Base-by-base conservation (phyloP, 2,113 vertebrate species). In the Vulpes lagopus region DNA sequence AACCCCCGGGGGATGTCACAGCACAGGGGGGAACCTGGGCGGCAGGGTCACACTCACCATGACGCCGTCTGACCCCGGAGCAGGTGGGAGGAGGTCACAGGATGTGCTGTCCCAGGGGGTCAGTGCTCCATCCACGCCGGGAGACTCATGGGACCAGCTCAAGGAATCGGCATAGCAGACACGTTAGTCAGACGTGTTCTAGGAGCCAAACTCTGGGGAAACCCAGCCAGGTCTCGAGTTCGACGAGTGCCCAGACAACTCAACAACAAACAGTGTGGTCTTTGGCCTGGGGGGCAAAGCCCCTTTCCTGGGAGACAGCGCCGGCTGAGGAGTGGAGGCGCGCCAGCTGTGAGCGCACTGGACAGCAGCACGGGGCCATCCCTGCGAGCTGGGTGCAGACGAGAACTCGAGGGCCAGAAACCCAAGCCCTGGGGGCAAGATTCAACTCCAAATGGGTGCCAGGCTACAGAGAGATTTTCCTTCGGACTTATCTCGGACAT, bases 341-440 rank as follows among this genome's bases (percentile, higher is more conserved):
- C 51, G 51, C 20, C 22, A 4, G 5, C 3, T 0, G 16, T 23
- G 25, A 11, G 1, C 11, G 16, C 1, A 0, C 0, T 0, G 0
- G 0, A 51, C 27, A 10, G 19, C 0, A 2, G 8, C n/a, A 5
- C 0, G 64, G 32, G 6, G 10, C 5, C 0, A 2, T 9, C 38
- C 9, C 6, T 8, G 3, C 1, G 51, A 30, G 10, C 2, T 16
- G 20, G 86, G 0, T 2, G 43, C 2, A 22, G 43, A 59, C 8
- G 1, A 38, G 71, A 25, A 19, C 0, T 12, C 2, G 2, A n/a
- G 23, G 69, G 5, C 49, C 79, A 60, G 86, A 83, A 38, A 10
- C n/a, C 59, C 4, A 49, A 30, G 4, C 11, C 49, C 69, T 1
- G 38, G 78, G 8, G 64, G 27, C 35, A 38, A 32, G 1, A 8